phyloP scores from a whole-genome alignment of 2,797 vertebrate genomes.

The Hemibagrus guttatus region DNA sequence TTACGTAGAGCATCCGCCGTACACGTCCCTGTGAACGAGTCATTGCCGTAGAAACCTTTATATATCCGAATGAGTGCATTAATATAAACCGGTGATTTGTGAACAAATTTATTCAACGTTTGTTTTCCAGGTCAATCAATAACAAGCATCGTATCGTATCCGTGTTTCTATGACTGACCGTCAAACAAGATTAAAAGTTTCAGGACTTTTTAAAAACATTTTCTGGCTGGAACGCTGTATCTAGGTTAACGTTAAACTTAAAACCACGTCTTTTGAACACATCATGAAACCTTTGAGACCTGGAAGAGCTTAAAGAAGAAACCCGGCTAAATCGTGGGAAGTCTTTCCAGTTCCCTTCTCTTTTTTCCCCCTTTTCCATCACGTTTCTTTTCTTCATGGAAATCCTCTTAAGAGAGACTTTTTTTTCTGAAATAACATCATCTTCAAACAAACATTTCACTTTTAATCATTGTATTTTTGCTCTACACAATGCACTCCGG shows the following conservation, averaged over 20 bases:
- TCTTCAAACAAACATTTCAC: slow-evolving; percentile 85
- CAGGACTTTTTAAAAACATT: background rate
- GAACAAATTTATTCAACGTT: background rate
- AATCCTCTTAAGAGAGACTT: slow-evolving; percentile 76
- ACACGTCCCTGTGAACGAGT: background rate
- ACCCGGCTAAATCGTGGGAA: slow-evolving; percentile 73
- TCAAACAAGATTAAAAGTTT: background rate
- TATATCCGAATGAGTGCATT: background rate
- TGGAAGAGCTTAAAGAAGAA: slow-evolving; percentile 52
- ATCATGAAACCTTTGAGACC: slow-evolving; percentile 45
- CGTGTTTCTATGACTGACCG: background rate
- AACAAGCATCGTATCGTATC: background rate
- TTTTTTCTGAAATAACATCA: slow-evolving; percentile 78
- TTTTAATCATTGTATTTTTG: slow-evolving; percentile 80
- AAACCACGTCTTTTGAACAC: slow-evolving; percentile 53
- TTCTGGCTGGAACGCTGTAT: slow-evolving; percentile 34
- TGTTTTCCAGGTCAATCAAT: background rate
- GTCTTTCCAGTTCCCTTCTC: slow-evolving; percentile 63
- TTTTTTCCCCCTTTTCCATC: slow-evolving; percentile 62
- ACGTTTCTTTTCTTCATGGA: slow-evolving; percentile 62
- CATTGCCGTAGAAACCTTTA: background rate
- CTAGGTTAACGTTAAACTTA: slow-evolving; percentile 47
- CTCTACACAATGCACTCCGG: slow-evolving; percentile 70
- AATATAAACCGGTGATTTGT: background rate
- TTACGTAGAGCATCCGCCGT: background rate